These are phyloP conservation scores for Parnassius orleans DNA, from an alignment of 2,888 invertebrate genomes.

Conservation along the genomic window DNA sequence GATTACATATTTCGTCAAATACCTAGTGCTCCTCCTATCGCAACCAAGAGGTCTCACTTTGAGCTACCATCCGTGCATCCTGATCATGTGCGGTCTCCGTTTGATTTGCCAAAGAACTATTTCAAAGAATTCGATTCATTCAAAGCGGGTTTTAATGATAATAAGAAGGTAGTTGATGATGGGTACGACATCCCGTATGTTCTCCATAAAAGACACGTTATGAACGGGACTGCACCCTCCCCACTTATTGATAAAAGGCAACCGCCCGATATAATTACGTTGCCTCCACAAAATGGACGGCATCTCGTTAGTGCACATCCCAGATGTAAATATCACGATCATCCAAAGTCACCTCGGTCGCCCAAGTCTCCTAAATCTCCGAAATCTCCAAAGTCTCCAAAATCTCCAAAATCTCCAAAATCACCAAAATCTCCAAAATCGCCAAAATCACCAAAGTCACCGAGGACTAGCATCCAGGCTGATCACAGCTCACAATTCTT, in stretches of 20 bases:
- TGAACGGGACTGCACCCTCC: slow-evolving; percentile 90
- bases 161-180: slow-evolving; percentile 69
- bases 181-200: slow-evolving; percentile 91
- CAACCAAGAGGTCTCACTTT: slow-evolving; percentile 87
- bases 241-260: slow-evolving; percentile 71
- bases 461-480: slow-evolving; percentile 69
- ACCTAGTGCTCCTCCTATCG: slow-evolving; percentile 86
- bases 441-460: slow-evolving; percentile 77
- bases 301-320: slow-evolving; percentile 72
- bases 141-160: slow-evolving; percentile 76
- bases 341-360: slow-evolving; percentile 51
- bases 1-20: slow-evolving; percentile 89
- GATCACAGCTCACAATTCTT: slow-evolving; percentile 71
- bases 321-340: slow-evolving; percentile 75
- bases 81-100: slow-evolving; percentile 83
- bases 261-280: slow-evolving; percentile 70
- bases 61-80: slow-evolving; percentile 80
- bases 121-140: slow-evolving; percentile 84
- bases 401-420: slow-evolving; percentile 80
- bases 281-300: slow-evolving; percentile 71
- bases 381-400: slow-evolving; percentile 83
- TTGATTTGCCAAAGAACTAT: slow-evolving; percentile 87
- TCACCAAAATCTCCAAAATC: slow-evolving; percentile 80
- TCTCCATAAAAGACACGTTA: slow-evolving; percentile 90
- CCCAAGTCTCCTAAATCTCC: slow-evolving; percentile 85